A percentile compares a stretch with the other conserved stretches of the same genome.
phyloP scores from a whole-genome alignment of 92 coral and sea anemone species.

The Metridium senile region DNA sequence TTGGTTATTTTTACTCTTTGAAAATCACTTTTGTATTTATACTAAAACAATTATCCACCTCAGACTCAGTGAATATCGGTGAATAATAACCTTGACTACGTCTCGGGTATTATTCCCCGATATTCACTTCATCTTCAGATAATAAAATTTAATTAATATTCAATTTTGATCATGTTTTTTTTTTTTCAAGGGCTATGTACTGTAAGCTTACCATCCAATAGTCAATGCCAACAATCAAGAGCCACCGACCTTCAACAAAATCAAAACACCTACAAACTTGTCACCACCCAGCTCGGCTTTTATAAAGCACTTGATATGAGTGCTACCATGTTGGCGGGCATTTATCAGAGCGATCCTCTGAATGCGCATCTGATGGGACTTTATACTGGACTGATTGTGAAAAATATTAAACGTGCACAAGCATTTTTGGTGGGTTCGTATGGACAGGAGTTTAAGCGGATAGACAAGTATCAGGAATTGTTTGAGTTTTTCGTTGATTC shows the following conservation, averaged over 20 bases:
- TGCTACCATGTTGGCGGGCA: neutral
- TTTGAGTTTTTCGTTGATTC: slow-evolving; percentile 18
- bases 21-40: no score
- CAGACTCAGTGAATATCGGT: no score
- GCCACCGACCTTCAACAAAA: slow-evolving; percentile 1
- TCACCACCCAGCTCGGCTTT: slow-evolving; percentile 22
- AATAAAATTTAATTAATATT: no score
- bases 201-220: neutral
- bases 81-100: no score
- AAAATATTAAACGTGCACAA: slow-evolving; percentile 18
- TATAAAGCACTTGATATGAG: slow-evolving; percentile 25
- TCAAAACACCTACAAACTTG: slow-evolving; percentile 15
- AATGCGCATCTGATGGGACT: slow-evolving; percentile 27
- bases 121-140: no score
- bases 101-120: no score
- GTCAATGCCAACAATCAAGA: neutral
- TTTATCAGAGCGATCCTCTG: slow-evolving; percentile 1
- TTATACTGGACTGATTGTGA: slow-evolving; percentile 11
- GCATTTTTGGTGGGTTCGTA: neutral
- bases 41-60: no score
- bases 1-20: no score
- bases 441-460: slow-evolving; percentile 6
- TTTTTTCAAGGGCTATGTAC: neutral
- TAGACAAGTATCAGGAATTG: slow-evolving; percentile 10
- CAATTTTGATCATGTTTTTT: no score